A percentile compares a stretch with the other conserved stretches of the same genome.
These are phyloP conservation scores for Catharus bicknelli DNA, from an alignment of 2,113 vertebrate genomes.

Conservation along the genomic window DNA sequence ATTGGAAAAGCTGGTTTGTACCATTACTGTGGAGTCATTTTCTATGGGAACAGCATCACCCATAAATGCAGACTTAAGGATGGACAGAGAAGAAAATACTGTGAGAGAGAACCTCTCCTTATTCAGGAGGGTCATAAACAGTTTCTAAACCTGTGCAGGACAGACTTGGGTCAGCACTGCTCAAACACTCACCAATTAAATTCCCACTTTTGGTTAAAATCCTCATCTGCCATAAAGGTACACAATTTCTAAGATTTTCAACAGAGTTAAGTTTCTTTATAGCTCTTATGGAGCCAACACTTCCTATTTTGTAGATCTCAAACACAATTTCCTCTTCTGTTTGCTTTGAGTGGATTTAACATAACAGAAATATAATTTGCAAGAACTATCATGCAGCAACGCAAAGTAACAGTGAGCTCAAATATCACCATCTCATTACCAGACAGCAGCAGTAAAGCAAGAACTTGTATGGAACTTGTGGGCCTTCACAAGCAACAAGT, in stretches of 20 bases:
- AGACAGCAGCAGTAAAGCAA: background rate
- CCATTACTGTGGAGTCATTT: background rate
- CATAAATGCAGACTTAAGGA: background rate
- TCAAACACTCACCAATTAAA: background rate
- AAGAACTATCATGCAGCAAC: background rate
- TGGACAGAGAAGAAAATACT: background rate
- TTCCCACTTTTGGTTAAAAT: background rate
- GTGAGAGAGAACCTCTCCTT: background rate
- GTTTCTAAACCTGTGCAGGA: background rate
- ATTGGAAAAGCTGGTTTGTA: background rate
- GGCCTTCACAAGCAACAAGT: background rate
- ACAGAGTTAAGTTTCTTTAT: background rate
- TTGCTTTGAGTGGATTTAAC: background rate
- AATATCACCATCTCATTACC: background rate
- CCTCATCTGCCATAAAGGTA: background rate
- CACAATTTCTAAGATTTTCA: background rate
- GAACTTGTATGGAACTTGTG: background rate
- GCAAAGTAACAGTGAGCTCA: background rate
- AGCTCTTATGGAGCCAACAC: background rate
- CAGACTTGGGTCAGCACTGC: background rate
- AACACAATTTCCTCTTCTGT: background rate
- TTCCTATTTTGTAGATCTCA: background rate
- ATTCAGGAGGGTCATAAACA: background rate
- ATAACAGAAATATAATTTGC: background rate
- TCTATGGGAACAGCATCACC: background rate